These are phyloP conservation scores for Dendroctonus valens DNA, from an alignment of 1,140 invertebrate species.

Conservation along the genomic window DNA sequence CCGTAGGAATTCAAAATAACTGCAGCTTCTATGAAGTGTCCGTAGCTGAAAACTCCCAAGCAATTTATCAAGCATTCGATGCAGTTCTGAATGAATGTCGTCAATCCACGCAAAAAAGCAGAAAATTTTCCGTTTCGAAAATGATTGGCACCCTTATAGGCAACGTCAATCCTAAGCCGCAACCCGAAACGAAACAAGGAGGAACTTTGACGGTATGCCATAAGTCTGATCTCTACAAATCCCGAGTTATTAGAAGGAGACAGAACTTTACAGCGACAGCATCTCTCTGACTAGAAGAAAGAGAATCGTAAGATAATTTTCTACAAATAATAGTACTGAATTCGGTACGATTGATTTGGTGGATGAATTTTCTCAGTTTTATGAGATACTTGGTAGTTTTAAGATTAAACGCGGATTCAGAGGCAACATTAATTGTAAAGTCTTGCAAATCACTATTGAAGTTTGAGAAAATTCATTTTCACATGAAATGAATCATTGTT, in stretches of 20 bases:
- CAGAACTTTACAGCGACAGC: slow-evolving; percentile 58
- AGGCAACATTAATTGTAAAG: too few species aligned
- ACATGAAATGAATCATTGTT: too few species aligned
- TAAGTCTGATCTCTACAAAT: slow-evolving; percentile 59
- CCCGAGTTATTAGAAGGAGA: slow-evolving; percentile 55
- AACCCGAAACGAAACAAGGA: slow-evolving; percentile 50
- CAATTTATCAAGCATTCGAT: slow-evolving; percentile 69
- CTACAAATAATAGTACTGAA: slow-evolving; percentile 8
- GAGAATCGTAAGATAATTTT: slow-evolving; percentile 24
- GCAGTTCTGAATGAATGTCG: slow-evolving; percentile 64
- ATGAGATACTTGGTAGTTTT: slow-evolving; percentile 16
- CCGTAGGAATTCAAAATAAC: slow-evolving; percentile 62
- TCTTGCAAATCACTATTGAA: too few species aligned
- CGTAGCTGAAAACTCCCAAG: slow-evolving; percentile 71
- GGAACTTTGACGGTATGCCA: slow-evolving; percentile 59
- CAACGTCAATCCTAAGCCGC: slow-evolving; percentile 48
- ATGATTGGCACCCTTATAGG: slow-evolving; percentile 76
- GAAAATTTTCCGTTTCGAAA: slow-evolving; percentile 75
- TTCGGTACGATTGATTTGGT: slow-evolving; percentile 14
- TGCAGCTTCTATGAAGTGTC: slow-evolving; percentile 74
- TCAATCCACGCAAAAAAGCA: slow-evolving; percentile 55
- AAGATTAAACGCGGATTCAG: too few species aligned
- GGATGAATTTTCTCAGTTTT: slow-evolving; percentile 36
- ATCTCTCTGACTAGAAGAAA: slow-evolving; percentile 56
- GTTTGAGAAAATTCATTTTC: too few species aligned